Percentiles rank a stretch among this genome's conserved stretches.
Evolutionary conservation across 2,113 vertebrate species (phyloP).

Genomic region (Tricholaema leucomelas): DNA sequence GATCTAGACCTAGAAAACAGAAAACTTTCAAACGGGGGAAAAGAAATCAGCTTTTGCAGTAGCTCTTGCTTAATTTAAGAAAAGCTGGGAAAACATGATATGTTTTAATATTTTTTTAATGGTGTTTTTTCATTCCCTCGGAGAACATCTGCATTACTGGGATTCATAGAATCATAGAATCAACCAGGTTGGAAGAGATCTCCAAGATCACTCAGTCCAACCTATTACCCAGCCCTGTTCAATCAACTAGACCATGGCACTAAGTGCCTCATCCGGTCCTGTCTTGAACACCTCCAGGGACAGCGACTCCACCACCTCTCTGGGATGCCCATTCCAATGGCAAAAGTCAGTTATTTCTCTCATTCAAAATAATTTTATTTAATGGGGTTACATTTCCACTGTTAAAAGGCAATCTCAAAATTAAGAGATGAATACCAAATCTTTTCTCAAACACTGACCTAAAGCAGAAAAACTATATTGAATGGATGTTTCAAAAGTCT

Average conservation of each 20-base stretch:
- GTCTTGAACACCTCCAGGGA: no score
- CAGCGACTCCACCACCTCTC: no score
- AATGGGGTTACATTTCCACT: not conserved
- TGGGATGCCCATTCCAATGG: no score
- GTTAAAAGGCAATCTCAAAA: not conserved
- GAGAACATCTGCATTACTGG: not conserved
- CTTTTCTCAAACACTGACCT: not conserved
- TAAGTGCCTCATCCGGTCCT: no score
- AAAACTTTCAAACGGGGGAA: not conserved
- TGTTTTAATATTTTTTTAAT: not conserved
- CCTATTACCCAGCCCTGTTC: no score
- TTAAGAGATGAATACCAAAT: not conserved
- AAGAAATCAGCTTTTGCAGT: not conserved
- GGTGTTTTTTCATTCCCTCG: not conserved
- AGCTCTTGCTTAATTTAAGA: not conserved
- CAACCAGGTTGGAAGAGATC: no score
- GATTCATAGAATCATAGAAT: no score
- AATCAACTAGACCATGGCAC: no score
- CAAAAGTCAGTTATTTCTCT: not conserved
- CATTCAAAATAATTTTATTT: not conserved
- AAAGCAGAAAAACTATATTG: not conserved
- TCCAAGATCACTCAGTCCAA: no score
- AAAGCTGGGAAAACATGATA: rapidly evolving
- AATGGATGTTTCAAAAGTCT: not conserved
- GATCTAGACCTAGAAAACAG: not conserved